Percentiles rank a stretch among this genome's conserved stretches.
Evolutionary conservation across 2,113 vertebrate species (phyloP).

Genomic region (Tauraco erythrolophus): DNA sequence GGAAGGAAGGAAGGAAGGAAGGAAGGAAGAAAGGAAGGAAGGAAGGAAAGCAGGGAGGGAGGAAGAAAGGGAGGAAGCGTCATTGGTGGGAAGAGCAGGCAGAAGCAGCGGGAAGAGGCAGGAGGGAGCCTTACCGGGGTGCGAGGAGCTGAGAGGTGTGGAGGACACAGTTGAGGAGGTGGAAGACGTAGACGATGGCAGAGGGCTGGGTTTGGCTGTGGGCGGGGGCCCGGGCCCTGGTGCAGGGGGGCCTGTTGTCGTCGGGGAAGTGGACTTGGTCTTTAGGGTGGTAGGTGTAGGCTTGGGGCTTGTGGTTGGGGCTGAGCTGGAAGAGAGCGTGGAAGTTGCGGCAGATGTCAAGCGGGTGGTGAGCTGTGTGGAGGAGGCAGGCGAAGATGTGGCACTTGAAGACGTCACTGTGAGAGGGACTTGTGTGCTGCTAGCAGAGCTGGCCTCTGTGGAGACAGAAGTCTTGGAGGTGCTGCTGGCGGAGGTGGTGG

Average conservation of each 20-base stretch:
- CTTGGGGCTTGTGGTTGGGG: neutral
- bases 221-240: neutral
- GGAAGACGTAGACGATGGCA: neutral
- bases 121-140: neutral
- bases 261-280: neutral
- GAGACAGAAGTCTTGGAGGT: neutral
- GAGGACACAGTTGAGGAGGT: neutral
- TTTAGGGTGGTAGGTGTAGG: neutral
- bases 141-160: neutral
- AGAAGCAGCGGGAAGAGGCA: accelerated
- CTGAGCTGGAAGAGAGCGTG: neutral
- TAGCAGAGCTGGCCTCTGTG: neutral
- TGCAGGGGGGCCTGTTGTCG: neutral
- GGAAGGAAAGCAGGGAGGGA: accelerated
- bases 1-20: accelerated
- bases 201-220: neutral
- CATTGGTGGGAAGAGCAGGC: neutral
- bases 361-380: neutral
- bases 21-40: too few species aligned
- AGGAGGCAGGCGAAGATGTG: neutral
- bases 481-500: neutral
- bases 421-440: neutral
- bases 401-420: neutral
- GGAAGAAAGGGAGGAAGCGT: too few species aligned
- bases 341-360: neutral